These are phyloP conservation scores for Gallinago stenura DNA, from an alignment of 2,797 vertebrate species.

Conservation along the genomic window DNA sequence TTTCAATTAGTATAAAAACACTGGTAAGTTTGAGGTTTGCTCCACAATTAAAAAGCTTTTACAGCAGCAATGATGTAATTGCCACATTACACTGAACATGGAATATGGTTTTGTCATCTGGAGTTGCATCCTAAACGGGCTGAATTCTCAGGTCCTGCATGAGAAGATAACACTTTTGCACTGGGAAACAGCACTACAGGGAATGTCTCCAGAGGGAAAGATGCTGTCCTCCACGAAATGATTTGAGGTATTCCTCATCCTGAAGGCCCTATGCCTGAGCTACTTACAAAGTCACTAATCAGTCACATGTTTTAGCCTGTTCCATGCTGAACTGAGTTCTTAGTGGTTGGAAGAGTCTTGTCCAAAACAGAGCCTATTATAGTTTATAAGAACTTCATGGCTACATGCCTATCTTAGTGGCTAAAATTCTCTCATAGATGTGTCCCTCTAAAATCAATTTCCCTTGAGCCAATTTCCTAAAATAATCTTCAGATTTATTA, in stretches of 20 bases:
- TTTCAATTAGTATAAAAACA: background rate
- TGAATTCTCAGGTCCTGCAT: background rate
- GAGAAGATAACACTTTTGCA: background rate
- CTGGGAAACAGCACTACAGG: background rate
- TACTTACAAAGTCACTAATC: background rate
- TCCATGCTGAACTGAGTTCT: background rate
- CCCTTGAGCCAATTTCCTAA: background rate
- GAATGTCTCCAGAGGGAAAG: background rate
- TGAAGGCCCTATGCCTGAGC: background rate
- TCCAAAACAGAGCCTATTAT: background rate
- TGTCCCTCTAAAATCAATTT: background rate
- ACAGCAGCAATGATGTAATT: background rate
- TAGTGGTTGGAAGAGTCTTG: background rate
- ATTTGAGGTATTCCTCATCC: background rate
- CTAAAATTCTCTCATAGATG: background rate
- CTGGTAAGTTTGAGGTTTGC: background rate
- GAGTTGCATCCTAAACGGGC: background rate
- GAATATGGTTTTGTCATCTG: background rate
- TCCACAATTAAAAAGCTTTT: background rate
- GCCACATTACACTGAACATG: background rate
- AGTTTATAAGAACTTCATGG: background rate
- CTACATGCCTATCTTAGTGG: background rate
- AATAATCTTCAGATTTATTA: background rate
- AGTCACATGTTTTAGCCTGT: background rate
- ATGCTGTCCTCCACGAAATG: background rate